Evolutionary conservation across 2,888 invertebrate species (phyloP).

Genomic region (Apamea crenata): DNA sequence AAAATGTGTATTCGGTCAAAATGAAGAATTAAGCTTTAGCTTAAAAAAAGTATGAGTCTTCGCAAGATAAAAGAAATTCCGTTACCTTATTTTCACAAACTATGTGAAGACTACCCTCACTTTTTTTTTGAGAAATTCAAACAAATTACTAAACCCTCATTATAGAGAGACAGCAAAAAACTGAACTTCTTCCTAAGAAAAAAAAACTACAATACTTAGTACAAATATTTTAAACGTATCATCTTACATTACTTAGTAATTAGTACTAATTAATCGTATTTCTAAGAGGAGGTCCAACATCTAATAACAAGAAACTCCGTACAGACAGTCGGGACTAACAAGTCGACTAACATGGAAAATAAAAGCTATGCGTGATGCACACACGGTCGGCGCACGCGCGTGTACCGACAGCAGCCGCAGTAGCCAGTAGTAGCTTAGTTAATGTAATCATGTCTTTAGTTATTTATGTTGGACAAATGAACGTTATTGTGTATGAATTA

Average conservation of each 20-base stretch:
- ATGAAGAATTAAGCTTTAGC: background rate
- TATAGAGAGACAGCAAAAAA: background rate
- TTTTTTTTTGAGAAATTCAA: slow-evolving; percentile 2
- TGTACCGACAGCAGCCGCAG: slow-evolving; percentile 76
- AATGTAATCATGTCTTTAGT: background rate
- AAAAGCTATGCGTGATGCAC: slow-evolving; percentile 86
- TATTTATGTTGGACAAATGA: background rate
- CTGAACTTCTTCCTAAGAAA: background rate
- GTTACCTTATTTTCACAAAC: background rate
- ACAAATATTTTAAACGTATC: slow-evolving; percentile 45
- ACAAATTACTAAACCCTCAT: background rate
- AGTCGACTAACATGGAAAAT: slow-evolving; percentile 85
- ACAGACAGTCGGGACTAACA: slow-evolving; percentile 78
- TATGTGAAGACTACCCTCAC: background rate
- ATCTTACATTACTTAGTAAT: slow-evolving; percentile 39
- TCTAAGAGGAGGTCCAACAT: slow-evolving; percentile 69
- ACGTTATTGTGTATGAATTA: too few species aligned
- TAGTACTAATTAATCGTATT: slow-evolving; percentile 57
- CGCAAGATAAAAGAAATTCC: slow-evolving; percentile 15
- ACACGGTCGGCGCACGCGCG: slow-evolving; percentile 79
- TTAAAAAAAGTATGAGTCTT: background rate
- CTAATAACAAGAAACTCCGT: slow-evolving; percentile 63
- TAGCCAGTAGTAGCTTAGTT: slow-evolving; percentile 22
- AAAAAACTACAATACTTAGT: background rate
- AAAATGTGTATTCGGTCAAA: background rate